Evolutionary conservation across 2,797 vertebrate genomes (phyloP).

Genomic region (Pangasius larnaudii): DNA sequence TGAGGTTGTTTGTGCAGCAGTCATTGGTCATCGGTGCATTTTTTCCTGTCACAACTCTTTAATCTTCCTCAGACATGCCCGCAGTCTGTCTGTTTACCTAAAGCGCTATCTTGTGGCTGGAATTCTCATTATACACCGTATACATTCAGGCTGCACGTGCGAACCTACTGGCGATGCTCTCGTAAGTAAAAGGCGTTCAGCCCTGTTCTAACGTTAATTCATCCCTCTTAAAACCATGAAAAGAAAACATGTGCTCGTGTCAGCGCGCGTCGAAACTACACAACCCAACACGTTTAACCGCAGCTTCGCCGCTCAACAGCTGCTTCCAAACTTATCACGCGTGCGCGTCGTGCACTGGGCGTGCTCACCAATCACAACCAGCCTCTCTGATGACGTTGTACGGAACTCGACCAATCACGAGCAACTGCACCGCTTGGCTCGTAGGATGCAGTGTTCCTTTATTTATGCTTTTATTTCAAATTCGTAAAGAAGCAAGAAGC

Average conservation of each 20-base stretch:
- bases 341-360: background rate
- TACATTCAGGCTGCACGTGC: background rate
- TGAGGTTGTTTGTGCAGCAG: background rate
- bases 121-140: conserved; percentile 26
- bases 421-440: background rate
- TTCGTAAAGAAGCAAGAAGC: background rate
- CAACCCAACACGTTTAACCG: background rate
- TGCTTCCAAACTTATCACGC: background rate
- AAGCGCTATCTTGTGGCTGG: conserved; percentile 52
- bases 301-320: background rate
- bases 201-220: background rate
- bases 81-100: conserved; percentile 55
- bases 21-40: background rate
- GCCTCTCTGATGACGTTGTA: background rate
- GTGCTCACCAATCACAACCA: background rate
- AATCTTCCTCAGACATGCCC: background rate
- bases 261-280: background rate
- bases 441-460: too few relatives aligned
- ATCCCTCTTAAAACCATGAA: background rate
- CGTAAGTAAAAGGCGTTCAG: background rate
- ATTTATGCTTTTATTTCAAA: background rate
- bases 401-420: background rate
- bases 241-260: background rate
- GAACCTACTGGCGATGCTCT: background rate
- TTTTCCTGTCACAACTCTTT: background rate